Evolutionary conservation across 1,140 invertebrate genomes (phyloP), one percentile per base, ranked within the genome.

Genomic region (Helicoverpa armigera): DNA sequence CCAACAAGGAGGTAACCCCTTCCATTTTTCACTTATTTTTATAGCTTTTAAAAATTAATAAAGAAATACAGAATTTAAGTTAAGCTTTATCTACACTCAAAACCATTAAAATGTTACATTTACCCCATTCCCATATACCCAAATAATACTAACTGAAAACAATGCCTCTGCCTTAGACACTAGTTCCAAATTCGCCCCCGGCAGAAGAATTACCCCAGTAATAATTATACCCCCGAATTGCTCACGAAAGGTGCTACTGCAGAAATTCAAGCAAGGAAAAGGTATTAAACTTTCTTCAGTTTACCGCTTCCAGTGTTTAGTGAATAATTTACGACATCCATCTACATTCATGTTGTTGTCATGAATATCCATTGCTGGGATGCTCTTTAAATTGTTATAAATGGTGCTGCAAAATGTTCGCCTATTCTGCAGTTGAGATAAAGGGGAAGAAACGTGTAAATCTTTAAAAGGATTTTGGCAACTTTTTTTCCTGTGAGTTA

Each of bases 211-310:
- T 73, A 58, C 56, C 70, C 35, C 31, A 16, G 54, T 73, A 73
- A 73, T 73, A 56, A 73, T 73, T 53, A 70, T 70, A 70, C 50
- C 70, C 35, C 53, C 70, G 35, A 74, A 70, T 70, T 29, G 67
- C 50, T 74, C 58, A 74, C 70, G 54, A 70, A 74, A 58, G 70
- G 70, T 74, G 70, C 54, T 74, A 74, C 58, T 43, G 70, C 70
- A 74, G 70, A 74, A 56, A 58, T 74, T 74, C 31, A 58, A 70
- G 50, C 67, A 53, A 50, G 50, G 67, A 54, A 70, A 48, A n/a
- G 67, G 50, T 31, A 70, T 70, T 14, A 70, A 54, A 70, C 9
- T 70, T 53, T 31, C 18, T 23, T 23, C 58, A n/a, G 18, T 7
- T 48, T 53, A 70, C 29, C n/a, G 67, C 18, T 18, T 70, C 50